Conservation (phyloP, 2,888 invertebrate species). For the Drosophila basisetae region DNA sequence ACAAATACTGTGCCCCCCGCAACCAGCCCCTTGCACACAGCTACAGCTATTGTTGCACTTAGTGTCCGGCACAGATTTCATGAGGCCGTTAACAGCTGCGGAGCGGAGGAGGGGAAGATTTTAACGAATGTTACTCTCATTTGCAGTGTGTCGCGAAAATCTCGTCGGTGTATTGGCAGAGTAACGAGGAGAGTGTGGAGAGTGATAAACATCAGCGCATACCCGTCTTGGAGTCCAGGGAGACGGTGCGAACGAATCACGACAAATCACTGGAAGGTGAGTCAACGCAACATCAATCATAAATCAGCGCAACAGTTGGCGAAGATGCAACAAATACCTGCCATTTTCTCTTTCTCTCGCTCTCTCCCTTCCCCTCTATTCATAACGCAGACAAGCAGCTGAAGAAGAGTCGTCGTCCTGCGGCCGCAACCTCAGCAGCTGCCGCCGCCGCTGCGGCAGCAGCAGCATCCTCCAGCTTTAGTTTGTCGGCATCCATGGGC, state of each 20-base stretch:
- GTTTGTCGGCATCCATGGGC: constrained; percentile 44
- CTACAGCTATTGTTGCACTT: constrained; percentile 11
- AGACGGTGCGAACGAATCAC: constrained; percentile 87
- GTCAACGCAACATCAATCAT: constrained; percentile 66
- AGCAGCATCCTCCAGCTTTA: constrained; percentile 46
- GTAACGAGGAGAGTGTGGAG: constrained; percentile 95
- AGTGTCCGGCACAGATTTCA: constrained; percentile 51
- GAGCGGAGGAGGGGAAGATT: not conserved
- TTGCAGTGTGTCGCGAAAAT: constrained; percentile 93
- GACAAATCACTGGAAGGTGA: constrained; percentile 83
- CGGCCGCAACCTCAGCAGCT: constrained; percentile 73
- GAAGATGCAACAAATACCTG: constrained; percentile 17
- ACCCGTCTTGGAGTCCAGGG: constrained; percentile 91
- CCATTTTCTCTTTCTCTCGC: constrained; percentile 3
- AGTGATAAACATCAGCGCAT: constrained; percentile 91
- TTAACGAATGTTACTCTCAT: constrained; percentile 40
- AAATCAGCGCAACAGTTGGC: constrained; percentile 71
- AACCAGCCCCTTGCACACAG: not conserved
- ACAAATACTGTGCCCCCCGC: constrained; percentile 13
- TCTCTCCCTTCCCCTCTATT: not conserved
- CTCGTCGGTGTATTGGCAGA: constrained; percentile 93
- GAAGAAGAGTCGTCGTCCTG: constrained; percentile 75
- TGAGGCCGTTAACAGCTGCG: constrained; percentile 37
- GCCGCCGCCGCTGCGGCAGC: constrained; percentile 49
- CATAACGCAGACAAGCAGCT: constrained; percentile 72